Conservation (phyloP, 2,797 vertebrate genomes). For the Halcyon badia region DNA sequence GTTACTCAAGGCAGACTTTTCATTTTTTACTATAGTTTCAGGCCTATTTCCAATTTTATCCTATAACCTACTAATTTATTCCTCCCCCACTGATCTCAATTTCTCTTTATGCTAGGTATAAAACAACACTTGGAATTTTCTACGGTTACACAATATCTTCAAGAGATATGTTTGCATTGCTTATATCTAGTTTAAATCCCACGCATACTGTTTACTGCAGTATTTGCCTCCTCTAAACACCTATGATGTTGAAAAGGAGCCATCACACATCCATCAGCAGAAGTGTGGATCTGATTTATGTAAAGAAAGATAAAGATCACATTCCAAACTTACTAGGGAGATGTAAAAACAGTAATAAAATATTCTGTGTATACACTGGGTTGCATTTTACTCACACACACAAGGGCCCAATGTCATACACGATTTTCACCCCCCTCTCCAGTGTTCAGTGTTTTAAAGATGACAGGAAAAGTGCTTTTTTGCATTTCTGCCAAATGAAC, state of each 20-base stretch:
- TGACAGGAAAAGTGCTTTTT: slow-evolving; percentile 3
- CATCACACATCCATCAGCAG: slow-evolving; percentile 15
- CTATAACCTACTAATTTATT: slow-evolving; percentile 70
- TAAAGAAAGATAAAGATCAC: slow-evolving; percentile 48
- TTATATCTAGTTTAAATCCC: slow-evolving; percentile 24
- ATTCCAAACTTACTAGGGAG: slow-evolving; percentile 27
- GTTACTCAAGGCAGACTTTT: background rate
- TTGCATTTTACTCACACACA: background rate
- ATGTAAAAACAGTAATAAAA: background rate
- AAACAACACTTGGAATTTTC: slow-evolving; percentile 53
- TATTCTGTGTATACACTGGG: background rate
- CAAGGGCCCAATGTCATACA: background rate
- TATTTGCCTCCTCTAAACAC: slow-evolving; percentile 46
- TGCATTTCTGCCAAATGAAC: slow-evolving; percentile 34
- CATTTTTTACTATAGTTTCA: slow-evolving; percentile 49
- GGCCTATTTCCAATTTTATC: slow-evolving; percentile 74
- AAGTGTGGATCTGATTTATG: slow-evolving; percentile 26
- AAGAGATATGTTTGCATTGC: slow-evolving; percentile 4
- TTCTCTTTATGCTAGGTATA: slow-evolving; percentile 61
- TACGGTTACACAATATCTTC: background rate
- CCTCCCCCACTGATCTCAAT: slow-evolving; percentile 65
- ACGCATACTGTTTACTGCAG: slow-evolving; percentile 37
- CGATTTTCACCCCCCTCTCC: background rate
- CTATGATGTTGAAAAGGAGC: slow-evolving; percentile 39
- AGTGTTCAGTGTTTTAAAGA: background rate